Conservation (phyloP, 2,888 invertebrate species). For the Hofmannophila pseudospretella region DNA sequence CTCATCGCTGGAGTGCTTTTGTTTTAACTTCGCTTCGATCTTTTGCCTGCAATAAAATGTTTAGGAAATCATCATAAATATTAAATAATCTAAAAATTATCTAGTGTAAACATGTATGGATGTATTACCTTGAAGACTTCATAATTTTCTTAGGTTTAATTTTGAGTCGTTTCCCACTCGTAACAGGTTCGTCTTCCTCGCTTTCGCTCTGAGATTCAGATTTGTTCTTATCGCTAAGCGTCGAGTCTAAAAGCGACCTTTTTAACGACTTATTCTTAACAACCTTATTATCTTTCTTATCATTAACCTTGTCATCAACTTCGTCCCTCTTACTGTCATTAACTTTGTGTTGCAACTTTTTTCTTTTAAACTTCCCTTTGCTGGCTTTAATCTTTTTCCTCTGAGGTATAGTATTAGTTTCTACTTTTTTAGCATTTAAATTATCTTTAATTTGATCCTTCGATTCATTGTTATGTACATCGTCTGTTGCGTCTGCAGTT, state of each 20-base stretch:
- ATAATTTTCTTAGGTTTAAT: conserved; percentile 69
- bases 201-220: conserved; percentile 70
- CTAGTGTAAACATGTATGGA: too few species aligned
- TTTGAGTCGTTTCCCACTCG: conserved; percentile 64
- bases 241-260: conserved; percentile 51
- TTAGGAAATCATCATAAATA: conserved; percentile 26
- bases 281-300: conserved; percentile 19
- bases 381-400: conserved; percentile 51
- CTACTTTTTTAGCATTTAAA: conserved; percentile 23
- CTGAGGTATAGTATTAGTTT: conserved; percentile 32
- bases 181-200: conserved; percentile 58
- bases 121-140: conserved; percentile 51
- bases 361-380: conserved; percentile 65
- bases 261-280: conserved; percentile 49
- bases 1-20: conserved; percentile 73
- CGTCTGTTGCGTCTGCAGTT: conserved; percentile 30
- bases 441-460: conserved; percentile 41
- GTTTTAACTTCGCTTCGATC: conserved; percentile 73
- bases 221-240: conserved; percentile 60
- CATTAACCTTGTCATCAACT: conserved; percentile 29
- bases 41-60: too few species aligned
- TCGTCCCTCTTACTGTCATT: conserved; percentile 27
- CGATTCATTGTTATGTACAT: conserved; percentile 33
- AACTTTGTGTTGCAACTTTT: conserved; percentile 33
- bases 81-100: conserved; percentile 3